Base-by-base conservation (phyloP, 2,888 invertebrate species). In the Drosophila affinis region DNA sequence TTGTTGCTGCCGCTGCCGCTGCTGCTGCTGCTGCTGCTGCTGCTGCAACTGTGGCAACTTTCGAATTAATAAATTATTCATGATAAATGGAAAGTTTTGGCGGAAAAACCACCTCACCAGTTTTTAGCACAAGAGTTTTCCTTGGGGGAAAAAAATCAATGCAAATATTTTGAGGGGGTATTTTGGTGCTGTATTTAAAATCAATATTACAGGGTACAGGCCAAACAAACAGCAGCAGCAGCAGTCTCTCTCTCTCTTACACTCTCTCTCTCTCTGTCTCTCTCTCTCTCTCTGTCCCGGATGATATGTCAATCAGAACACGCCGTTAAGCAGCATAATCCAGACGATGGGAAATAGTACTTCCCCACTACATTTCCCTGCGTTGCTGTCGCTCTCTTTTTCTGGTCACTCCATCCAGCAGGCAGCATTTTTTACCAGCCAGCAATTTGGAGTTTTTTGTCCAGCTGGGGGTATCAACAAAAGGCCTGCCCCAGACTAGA, bases 321-420 rank as follows among this genome's bases (percentile, higher is more conserved):
- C 79, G 34, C 67, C 59, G 72, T 62, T 84, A 75, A 84, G 65
- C 82, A 72, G 62, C 55, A 72, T 72, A 79, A 85, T 79, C 75
- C 70, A 62, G 75, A 54, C 52, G 14, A 39, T n/a, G 7, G 39
- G 39, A 54, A 60, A 65, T 48, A 45, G 56, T 73, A 75, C 60
- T 53, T 75, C 27, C 14, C 14, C 24, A 46, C 18, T n/a, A 3
- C 52, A 34, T 54, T 62, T 34, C 47, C 57, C 58, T 44, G 32
- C 3, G 39, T n/a, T 44, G 21, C 32, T 44, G 18, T 10, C 39
- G 34, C 29, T 45, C 47, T 21, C 21, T 18, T 17, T 48, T 63
- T 32, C 21, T 44, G 21, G 44, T 21, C 14, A 18, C 45, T 10
- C 39, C 7, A 7, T 39, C 2, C 21, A 21, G 21, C 1, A 21